phyloP scores from a whole-genome alignment of 2,797 vertebrate species.

The Amblyopsis hoosieri region DNA sequence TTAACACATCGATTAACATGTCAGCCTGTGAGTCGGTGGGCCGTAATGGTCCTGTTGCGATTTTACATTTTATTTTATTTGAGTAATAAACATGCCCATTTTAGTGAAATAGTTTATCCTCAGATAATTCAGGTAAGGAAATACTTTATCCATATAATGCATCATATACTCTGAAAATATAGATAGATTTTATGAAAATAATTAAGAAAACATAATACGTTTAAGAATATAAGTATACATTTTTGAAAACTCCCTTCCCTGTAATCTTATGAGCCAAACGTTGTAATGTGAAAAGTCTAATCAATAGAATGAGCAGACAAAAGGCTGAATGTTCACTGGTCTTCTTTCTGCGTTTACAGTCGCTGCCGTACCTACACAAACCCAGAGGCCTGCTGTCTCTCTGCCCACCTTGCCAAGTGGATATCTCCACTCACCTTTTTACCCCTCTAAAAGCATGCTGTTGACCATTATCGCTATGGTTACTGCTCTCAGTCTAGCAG shows the following conservation, averaged over 20 bases:
- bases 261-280: too few species aligned
- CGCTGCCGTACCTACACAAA: conserved; percentile 29
- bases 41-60: too few species aligned
- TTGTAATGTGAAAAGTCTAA: too few species aligned
- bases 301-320: background rate
- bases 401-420: conserved; percentile 43
- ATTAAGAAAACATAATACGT: too few species aligned
- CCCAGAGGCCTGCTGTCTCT: conserved; percentile 18
- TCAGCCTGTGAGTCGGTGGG: background rate
- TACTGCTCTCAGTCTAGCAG: conserved; percentile 53
- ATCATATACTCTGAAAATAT: too few species aligned
- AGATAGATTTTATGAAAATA: too few species aligned
- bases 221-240: too few species aligned
- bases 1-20: background rate
- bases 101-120: too few species aligned
- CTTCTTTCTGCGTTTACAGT: conserved; percentile 44
- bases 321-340: conserved; percentile 2
- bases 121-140: too few species aligned
- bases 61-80: background rate
- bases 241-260: too few species aligned
- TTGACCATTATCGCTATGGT: conserved; percentile 45
- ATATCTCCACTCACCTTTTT: conserved; percentile 27
- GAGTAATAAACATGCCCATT: too few species aligned
- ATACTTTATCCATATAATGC: too few species aligned
- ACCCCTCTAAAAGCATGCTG: conserved; percentile 23